A percentile compares a stretch with the other conserved stretches of the same genome.
Conservation (phyloP, 2,113 vertebrate species). For the Bos indicus region DNA sequence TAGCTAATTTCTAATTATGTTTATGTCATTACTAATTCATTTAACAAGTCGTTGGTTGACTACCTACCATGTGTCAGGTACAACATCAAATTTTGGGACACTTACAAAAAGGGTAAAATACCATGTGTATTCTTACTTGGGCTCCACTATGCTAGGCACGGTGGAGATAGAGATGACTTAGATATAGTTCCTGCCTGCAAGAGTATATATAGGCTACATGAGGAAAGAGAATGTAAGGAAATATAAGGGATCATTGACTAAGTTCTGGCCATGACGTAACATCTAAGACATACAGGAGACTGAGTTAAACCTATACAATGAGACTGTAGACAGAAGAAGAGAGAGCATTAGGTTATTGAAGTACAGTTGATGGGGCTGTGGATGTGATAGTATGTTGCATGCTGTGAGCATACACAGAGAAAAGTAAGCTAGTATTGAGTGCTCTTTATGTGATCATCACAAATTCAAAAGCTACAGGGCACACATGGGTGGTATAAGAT, state of each 20-base stretch:
- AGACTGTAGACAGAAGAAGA: not conserved
- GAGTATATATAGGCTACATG: not conserved
- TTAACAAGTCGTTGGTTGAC: not conserved
- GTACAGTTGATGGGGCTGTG: not conserved
- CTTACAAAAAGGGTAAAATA: not conserved
- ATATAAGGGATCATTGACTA: not conserved
- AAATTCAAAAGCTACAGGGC: not conserved
- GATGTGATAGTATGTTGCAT: not conserved
- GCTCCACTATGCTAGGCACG: not conserved
- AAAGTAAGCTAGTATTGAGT: not conserved
- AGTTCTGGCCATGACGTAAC: not conserved
- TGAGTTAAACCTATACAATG: not conserved
- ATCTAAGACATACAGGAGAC: not conserved
- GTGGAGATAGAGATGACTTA: not conserved
- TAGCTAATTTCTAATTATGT: not conserved
- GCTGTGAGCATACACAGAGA: not conserved
- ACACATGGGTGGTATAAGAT: not conserved
- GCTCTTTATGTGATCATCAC: not conserved
- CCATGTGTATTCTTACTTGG: not conserved
- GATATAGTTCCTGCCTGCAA: not conserved
- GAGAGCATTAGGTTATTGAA: not conserved
- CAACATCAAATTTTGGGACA: not conserved
- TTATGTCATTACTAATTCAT: not conserved
- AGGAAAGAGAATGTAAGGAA: not conserved
- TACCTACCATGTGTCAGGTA: not conserved